phyloP scores from a whole-genome alignment of 2,113 vertebrate genomes.

The Indicator maculatus region DNA sequence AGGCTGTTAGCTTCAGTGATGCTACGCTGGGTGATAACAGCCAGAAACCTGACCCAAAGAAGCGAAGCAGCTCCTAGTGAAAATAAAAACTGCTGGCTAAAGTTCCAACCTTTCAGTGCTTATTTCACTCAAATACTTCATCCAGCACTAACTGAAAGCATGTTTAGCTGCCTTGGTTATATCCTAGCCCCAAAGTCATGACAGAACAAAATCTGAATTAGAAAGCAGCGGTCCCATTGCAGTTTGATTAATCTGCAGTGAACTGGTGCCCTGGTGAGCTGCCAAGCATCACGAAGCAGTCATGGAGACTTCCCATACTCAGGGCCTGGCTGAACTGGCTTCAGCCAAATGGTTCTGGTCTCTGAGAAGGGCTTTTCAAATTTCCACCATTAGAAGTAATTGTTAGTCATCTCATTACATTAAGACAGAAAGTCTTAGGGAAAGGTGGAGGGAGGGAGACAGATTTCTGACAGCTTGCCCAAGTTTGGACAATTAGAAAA shows the following conservation, averaged over 20 bases:
- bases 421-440: not conserved
- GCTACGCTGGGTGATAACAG: not conserved
- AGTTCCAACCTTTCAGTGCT: not conserved
- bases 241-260: not conserved
- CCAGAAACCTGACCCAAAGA: not conserved
- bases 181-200: not conserved
- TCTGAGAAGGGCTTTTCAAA: not conserved
- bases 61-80: not conserved
- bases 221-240: not conserved
- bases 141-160: slow-evolving; percentile 1
- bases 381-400: not conserved
- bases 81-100: not conserved
- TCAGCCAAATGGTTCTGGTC: not conserved
- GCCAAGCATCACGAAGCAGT: not conserved
- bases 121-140: not conserved
- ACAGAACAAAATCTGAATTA: not conserved
- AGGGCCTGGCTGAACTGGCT: not conserved
- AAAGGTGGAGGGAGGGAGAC: not conserved
- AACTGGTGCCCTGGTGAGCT: not conserved
- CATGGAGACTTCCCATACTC: not conserved
- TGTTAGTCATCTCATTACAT: not conserved
- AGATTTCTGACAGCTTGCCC: not conserved
- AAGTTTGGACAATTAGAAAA: not conserved
- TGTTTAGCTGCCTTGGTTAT: not conserved
- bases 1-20: not conserved